Conservation (phyloP, 2,113 vertebrate genomes). For the Tetrax tetrax region DNA sequence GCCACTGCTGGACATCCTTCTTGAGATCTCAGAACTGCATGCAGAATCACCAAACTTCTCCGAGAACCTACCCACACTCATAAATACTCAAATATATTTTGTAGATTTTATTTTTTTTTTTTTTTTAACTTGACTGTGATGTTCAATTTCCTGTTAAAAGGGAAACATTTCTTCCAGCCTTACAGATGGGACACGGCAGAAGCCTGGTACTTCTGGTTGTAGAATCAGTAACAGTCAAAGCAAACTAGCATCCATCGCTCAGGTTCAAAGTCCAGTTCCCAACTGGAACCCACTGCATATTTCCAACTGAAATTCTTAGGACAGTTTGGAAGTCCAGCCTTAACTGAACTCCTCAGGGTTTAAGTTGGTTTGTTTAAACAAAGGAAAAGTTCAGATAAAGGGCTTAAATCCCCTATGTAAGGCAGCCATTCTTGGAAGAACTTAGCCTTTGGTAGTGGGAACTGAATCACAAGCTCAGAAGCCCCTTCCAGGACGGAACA, state of each 20-base stretch:
- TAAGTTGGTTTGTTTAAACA: neutral
- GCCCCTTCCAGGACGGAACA: neutral
- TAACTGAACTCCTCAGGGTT: neutral
- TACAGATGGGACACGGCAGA: neutral
- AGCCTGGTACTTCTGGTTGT: neutral
- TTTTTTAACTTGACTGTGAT: neutral
- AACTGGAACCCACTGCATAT: neutral
- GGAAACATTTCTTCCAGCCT: neutral
- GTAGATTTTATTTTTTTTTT: neutral
- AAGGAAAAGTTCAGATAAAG: neutral
- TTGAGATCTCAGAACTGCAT: neutral
- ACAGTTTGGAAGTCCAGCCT: neutral
- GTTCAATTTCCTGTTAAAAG: neutral
- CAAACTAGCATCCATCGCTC: neutral
- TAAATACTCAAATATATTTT: neutral
- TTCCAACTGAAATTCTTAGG: neutral
- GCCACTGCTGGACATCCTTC: neutral
- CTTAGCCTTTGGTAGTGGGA: neutral
- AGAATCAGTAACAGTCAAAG: neutral
- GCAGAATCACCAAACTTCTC: neutral
- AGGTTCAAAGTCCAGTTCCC: neutral
- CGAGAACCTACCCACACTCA: neutral
- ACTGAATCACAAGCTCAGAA: neutral
- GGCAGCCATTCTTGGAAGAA: neutral
- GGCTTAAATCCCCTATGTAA: neutral